Percentiles rank a stretch among this genome's conserved stretches.
phyloP scores from a whole-genome alignment of 2,888 invertebrate species.

The Polyploca ridens region DNA sequence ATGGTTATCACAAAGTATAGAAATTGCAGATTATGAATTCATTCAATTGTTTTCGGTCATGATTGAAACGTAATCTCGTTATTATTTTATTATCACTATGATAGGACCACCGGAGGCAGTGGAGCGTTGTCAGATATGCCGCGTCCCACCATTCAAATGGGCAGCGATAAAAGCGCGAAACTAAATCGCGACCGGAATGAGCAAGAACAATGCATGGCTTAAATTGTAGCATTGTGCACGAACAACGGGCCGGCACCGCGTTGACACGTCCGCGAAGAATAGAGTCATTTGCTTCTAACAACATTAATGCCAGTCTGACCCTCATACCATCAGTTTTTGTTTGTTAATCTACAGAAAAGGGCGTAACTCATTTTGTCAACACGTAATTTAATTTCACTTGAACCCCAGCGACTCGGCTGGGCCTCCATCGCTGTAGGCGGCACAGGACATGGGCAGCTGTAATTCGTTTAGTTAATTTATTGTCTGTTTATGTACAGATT shows the following conservation, averaged over 20 bases:
- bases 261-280: slow-evolving; percentile 74
- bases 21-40: too few species aligned
- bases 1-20: too few species aligned
- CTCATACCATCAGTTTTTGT: slow-evolving; percentile 83
- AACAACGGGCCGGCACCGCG: slow-evolving; percentile 49
- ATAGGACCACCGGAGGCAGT: slow-evolving; percentile 36
- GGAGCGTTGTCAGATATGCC: slow-evolving; percentile 46
- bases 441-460: slow-evolving; percentile 64
- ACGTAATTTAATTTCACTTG: slow-evolving; percentile 82
- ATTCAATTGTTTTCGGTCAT: slow-evolving; percentile 1
- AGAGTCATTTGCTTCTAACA: slow-evolving; percentile 82
- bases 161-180: slow-evolving; percentile 73
- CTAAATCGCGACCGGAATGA: slow-evolving; percentile 71
- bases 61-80: slow-evolving; percentile 32
- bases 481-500: slow-evolving; percentile 57
- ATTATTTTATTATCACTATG: slow-evolving; percentile 35
- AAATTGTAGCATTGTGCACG: slow-evolving; percentile 77
- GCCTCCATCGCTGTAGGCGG: slow-evolving; percentile 52
- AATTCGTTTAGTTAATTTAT: slow-evolving; percentile 74
- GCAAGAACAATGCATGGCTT: slow-evolving; percentile 75
- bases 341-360: slow-evolving; percentile 84
- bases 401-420: slow-evolving; percentile 63
- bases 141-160: slow-evolving; percentile 58
- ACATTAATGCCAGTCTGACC: slow-evolving; percentile 78
- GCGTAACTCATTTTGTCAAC: slow-evolving; percentile 84